A percentile compares a stretch with the other conserved stretches of the same genome.
phyloP scores from a whole-genome alignment of 1,140 invertebrate genomes.

The Lordiphosa stackelbergi region DNA sequence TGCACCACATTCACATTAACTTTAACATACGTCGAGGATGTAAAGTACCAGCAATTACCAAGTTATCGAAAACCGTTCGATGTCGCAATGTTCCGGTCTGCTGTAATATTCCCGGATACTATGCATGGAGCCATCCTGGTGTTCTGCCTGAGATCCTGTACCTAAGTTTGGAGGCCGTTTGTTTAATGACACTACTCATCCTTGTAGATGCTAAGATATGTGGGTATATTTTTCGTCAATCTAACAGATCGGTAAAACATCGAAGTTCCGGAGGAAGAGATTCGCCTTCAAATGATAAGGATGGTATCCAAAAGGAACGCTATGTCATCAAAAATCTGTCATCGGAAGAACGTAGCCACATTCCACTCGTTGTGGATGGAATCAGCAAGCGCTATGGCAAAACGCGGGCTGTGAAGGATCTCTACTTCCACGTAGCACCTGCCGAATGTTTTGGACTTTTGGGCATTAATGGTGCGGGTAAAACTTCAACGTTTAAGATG shows the following conservation, averaged over 20 bases:
- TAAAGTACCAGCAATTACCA: not conserved
- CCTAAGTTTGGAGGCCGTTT: not conserved
- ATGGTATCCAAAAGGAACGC: slow-evolving; percentile 75
- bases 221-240: not conserved
- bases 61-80: not conserved
- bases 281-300: slow-evolving; percentile 13
- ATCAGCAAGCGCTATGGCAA: slow-evolving; percentile 82
- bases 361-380: slow-evolving; percentile 77
- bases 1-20: slow-evolving; percentile 7
- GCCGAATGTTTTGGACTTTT: slow-evolving; percentile 93
- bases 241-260: not conserved
- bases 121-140: slow-evolving; percentile 44
- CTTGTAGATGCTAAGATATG: slow-evolving; percentile 24
- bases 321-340: slow-evolving; percentile 46
- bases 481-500: slow-evolving; percentile 93
- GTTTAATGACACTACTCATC: slow-evolving; percentile 28
- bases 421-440: slow-evolving; percentile 80
- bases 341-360: slow-evolving; percentile 3
- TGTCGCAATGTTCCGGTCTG: slow-evolving; percentile 30
- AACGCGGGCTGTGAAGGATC: slow-evolving; percentile 82
- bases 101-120: slow-evolving; percentile 48
- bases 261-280: not conserved
- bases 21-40: slow-evolving; percentile 16
- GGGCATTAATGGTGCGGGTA: slow-evolving; percentile 91
- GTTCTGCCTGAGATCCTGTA: slow-evolving; percentile 43